These are phyloP conservation scores for Formicarius rufipectus DNA, from an alignment of 2,113 vertebrate species.

Conservation along the genomic window DNA sequence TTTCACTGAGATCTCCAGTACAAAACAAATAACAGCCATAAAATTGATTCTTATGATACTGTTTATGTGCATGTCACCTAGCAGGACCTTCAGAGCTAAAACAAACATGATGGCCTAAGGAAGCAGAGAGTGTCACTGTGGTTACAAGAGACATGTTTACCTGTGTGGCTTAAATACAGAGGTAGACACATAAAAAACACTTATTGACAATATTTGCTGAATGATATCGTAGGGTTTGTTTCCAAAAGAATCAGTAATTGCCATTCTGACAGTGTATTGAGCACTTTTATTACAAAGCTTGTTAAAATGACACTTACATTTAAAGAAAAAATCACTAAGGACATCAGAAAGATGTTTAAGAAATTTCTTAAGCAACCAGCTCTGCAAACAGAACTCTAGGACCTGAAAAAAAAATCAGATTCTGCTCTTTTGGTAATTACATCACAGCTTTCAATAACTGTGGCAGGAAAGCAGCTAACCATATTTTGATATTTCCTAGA, in stretches of 20 bases:
- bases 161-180: neutral
- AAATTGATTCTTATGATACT: neutral
- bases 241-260: neutral
- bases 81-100: neutral
- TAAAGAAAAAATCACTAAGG: neutral
- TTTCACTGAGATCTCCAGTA: neutral
- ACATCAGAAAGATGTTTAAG: too few relatives aligned
- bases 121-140: neutral
- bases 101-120: neutral
- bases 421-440: neutral
- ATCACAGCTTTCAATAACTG: neutral
- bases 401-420: neutral
- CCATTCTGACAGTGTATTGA: neutral
- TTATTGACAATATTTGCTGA: neutral
- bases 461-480: neutral
- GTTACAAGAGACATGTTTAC: neutral
- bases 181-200: neutral
- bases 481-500: neutral
- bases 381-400: neutral
- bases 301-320: neutral
- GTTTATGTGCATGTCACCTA: neutral
- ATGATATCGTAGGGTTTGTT: neutral
- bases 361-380: neutral
- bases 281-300: neutral
- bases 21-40: neutral